Percentiles rank a stretch among this genome's conserved stretches.
Conservation (phyloP, 2,888 invertebrate species). For the Caenorhabditis panamensis region DNA sequence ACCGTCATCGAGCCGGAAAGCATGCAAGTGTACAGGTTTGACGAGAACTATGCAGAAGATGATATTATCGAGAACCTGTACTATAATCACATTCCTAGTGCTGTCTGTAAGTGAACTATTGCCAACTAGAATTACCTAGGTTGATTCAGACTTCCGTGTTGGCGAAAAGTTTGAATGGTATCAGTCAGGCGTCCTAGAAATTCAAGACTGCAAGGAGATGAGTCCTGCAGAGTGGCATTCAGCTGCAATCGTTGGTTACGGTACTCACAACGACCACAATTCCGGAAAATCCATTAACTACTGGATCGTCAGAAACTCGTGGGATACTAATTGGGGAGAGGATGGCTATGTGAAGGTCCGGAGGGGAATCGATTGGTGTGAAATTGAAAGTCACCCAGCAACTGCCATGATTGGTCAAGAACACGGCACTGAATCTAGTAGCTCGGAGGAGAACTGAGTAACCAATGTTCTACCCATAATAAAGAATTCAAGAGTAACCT, state of each 20-base stretch:
- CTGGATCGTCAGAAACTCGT: conserved; percentile 35
- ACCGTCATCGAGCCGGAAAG: conserved; percentile 9
- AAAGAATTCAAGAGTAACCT: not conserved
- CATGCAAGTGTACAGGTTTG: conserved; percentile 31
- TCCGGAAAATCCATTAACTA: conserved; percentile 9
- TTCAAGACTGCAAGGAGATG: conserved; percentile 32
- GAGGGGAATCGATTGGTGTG: conserved; percentile 44
- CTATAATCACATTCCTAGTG: conserved; percentile 35
- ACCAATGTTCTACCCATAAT: not conserved
- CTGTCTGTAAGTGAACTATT: conserved; percentile 17
- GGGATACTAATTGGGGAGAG: conserved; percentile 36
- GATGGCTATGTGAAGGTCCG: conserved; percentile 31
- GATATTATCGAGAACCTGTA: conserved; percentile 41
- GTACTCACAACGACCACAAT: not conserved
- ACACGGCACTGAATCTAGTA: not conserved
- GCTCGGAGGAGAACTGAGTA: not conserved
- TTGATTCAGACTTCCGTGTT: conserved; percentile 28
- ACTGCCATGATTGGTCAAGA: conserved; percentile 22
- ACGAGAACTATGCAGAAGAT: conserved; percentile 30
- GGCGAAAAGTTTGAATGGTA: conserved; percentile 42
- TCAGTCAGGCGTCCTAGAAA: conserved; percentile 25
- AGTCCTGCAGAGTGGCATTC: conserved; percentile 29
- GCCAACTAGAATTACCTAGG: not conserved
- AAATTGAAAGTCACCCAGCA: conserved; percentile 43
- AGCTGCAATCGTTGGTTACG: conserved; percentile 32